phyloP scores from a whole-genome alignment of 2,888 invertebrate genomes.

The Diloba caeruleocephala region DNA sequence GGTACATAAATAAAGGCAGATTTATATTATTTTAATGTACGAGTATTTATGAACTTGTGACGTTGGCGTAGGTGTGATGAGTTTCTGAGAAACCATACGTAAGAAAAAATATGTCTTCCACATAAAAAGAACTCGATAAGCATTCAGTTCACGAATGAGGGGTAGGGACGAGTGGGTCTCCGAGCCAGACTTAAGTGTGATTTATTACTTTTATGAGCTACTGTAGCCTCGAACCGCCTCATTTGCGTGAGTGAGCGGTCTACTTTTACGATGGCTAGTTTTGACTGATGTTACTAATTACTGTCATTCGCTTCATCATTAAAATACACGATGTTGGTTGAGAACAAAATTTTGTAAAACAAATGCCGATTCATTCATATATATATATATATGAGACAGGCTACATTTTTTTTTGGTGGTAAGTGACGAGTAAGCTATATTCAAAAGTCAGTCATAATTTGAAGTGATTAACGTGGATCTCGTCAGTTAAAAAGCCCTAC shows the following conservation, averaged over 20 bases:
- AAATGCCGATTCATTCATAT: too few species aligned
- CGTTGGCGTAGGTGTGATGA: constrained; percentile 2
- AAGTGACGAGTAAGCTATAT: constrained; percentile 4
- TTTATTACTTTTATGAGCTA: constrained; percentile 82
- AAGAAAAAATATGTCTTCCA: constrained; percentile 49
- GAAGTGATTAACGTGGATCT: constrained; percentile 53
- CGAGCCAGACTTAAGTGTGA: constrained; percentile 81
- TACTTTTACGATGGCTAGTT: constrained; percentile 52
- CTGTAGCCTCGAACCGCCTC: constrained; percentile 68
- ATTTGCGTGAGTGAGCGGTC: constrained; percentile 68
- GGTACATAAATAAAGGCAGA: constrained; percentile 1
- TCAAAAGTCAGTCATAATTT: constrained; percentile 20
- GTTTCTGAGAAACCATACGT: constrained; percentile 15
- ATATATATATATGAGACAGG: too few species aligned
- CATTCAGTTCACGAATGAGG: constrained; percentile 79
- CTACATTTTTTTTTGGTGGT: too few species aligned
- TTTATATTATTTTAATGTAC: constrained; percentile 1
- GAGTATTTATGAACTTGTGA: background rate
- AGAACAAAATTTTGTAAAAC: too few species aligned
- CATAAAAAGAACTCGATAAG: constrained; percentile 63
- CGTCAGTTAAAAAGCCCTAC: constrained; percentile 53
- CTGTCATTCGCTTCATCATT: constrained; percentile 39
- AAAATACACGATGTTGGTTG: constrained; percentile 20
- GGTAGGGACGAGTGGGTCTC: constrained; percentile 68
- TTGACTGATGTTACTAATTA: constrained; percentile 38